Conservation (phyloP, 2,888 invertebrate species). For the Ptilodon capucinus region DNA sequence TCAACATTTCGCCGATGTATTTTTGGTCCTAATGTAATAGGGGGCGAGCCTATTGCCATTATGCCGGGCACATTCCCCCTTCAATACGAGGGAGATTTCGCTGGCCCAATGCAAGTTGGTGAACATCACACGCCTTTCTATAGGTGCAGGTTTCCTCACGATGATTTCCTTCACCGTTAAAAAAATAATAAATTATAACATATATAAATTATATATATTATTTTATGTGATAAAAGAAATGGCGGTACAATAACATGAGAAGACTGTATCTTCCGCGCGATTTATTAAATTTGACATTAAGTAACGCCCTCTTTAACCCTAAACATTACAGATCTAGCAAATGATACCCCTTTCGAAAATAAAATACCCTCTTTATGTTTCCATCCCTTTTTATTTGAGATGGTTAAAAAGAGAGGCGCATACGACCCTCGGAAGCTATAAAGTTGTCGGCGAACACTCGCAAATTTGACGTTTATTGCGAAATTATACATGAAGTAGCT, state of each 20-base stretch:
- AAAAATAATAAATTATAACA: too few species aligned
- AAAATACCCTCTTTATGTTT: slow-evolving; percentile 22
- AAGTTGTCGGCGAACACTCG: slow-evolving; percentile 48
- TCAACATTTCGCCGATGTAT: too few species aligned
- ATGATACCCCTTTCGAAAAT: slow-evolving; percentile 39
- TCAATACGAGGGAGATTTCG: too few species aligned
- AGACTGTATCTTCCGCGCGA: slow-evolving; percentile 61
- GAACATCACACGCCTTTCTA: too few species aligned
- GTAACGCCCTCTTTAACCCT: slow-evolving; percentile 73
- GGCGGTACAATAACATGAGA: slow-evolving; percentile 23
- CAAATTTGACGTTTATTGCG: slow-evolving; percentile 58
- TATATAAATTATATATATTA: too few species aligned
- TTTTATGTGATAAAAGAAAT: too few species aligned
- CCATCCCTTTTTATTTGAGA: slow-evolving; percentile 29
- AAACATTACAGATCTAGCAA: slow-evolving; percentile 47
- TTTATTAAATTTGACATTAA: slow-evolving; percentile 73
- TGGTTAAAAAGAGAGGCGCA: slow-evolving; percentile 24
- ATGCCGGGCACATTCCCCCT: too few species aligned
- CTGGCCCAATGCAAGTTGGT: too few species aligned
- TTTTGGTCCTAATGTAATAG: too few species aligned
- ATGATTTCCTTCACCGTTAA: too few species aligned
- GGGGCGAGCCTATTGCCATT: too few species aligned
- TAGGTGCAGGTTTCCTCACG: too few species aligned
- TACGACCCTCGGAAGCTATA: slow-evolving; percentile 40
- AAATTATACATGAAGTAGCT: slow-evolving; percentile 59